phyloP scores from a whole-genome alignment of 2,113 vertebrate genomes.

The Vulpes ferrilata region DNA sequence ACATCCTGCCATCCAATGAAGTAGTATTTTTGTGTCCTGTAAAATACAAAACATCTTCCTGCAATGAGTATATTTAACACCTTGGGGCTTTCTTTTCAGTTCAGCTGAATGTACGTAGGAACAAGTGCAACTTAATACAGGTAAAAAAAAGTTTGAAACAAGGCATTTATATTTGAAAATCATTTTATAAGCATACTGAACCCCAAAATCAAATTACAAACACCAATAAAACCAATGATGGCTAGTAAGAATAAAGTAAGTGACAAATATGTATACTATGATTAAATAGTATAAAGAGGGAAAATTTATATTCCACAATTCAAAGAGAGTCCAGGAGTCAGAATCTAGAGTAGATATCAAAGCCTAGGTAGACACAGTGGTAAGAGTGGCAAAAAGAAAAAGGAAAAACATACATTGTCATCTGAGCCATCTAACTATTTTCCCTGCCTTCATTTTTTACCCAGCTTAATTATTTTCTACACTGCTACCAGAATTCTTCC shows the following conservation, averaged over 20 bases:
- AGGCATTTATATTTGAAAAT: constrained; percentile 41
- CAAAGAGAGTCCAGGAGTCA: background rate
- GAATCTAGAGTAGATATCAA: background rate
- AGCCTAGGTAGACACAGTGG: background rate
- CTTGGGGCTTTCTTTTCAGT: constrained; percentile 41
- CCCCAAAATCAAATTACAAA: constrained; percentile 28
- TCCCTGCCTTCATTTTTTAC: background rate
- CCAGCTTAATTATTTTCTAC: background rate
- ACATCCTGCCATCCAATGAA: constrained; percentile 46
- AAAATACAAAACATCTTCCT: constrained; percentile 60
- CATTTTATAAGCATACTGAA: constrained; percentile 42
- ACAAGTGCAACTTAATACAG: constrained; percentile 11
- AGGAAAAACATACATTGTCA: background rate
- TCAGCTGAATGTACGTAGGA: constrained; percentile 37
- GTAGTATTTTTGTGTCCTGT: constrained; percentile 45
- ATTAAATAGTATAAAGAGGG: background rate
- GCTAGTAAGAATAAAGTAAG: constrained; percentile 15
- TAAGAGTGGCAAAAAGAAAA: background rate
- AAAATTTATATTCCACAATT: background rate
- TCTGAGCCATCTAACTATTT: background rate
- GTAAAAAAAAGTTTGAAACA: constrained; percentile 34
- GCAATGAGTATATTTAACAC: constrained; percentile 36
- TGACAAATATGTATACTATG: background rate
- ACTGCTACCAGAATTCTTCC: background rate
- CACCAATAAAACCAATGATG: background rate